Base-by-base conservation (phyloP, 35 echinoderm and acorn worm species). In the Lytechinus pictus region DNA sequence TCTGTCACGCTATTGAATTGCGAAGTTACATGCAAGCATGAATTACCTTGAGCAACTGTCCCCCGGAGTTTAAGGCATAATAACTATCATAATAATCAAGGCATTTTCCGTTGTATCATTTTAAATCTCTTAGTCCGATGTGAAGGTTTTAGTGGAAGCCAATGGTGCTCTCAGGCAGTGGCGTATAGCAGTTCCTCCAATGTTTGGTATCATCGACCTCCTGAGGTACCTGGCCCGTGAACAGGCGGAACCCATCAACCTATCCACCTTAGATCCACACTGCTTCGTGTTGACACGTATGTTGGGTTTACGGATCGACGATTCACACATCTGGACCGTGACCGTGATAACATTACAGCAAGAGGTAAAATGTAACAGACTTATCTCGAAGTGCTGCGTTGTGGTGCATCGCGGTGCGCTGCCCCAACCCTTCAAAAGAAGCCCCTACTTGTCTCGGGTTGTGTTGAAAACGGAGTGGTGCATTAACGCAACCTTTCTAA, bases 131-230 rank as follows among this genome's bases (percentile, higher is more conserved):
- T 29, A 90, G 88, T 52, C 52, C 28, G 92, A 54, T 9, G 92
- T 93, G 9, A 93, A 93, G n/a, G 92, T 93, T 9, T 55, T 93
- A 12, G 92, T 93, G 52, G 92, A 93, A 55, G 55, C 92, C 52
- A 93, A 57, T 57, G 92, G 92, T 57, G 28, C 9, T 33, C 10
- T 55, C 0, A 57, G 55, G 52, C 29, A 93, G 55, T 93, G 92
- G 92, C 28, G 55, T 14, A 54, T 93, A 27, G 92, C 92, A 21
- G 92, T 57, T 7, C 92, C 92, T 28, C 92, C 92, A 6, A 28
- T 57, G n/a, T 93, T 54, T 57, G 53, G 29, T 12, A 93, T 93
- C 52, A 93, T 93, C 54, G 92, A 93, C 54, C 53, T 93, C 29
- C 92, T 93, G 9, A 33, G 92, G 29, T 54, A 57, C 28, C 13